Base-by-base conservation (phyloP, 2,113 vertebrate species). In the Pseudopodoces humilis region DNA sequence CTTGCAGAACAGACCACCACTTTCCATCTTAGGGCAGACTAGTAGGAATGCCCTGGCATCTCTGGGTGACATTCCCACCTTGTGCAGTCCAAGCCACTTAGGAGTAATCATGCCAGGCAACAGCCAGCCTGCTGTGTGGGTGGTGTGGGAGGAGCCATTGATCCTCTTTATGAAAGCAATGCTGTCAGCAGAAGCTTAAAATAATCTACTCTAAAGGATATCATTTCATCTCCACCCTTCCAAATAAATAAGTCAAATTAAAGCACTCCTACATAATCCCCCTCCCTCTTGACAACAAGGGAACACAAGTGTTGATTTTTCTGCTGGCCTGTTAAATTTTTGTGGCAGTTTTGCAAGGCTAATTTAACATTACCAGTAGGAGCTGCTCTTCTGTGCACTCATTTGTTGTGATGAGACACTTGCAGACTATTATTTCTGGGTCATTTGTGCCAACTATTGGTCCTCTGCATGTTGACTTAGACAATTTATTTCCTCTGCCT, bases 121-220 rank as follows among this genome's bases (percentile, higher is more conserved):
- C 63, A 74, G 60, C 50, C 8, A 53, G 46, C 30, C 47, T 47
- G 39, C 75, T 77, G 50, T 2, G 22, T 69, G 84, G 84, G 55
- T 68, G 50, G 41, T 56, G 39, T 4, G 0, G 35, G 75, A 88
- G 55, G 30, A 91, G 59, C 69, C 52, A 74, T 14, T 95, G 87
- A 95, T 94, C 92, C 92, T 95, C 95, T 96, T 96, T 90, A 75
- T 56, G 67, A 77, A 93, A 95, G 79, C 79, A 81, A 24, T 83
- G 79, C 65, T 3, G 1, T 76, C 50, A 56, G 58, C 31, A 78
- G 52, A 49, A 70, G 93, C 64, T 90, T 94, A 95, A 92, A 93
- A 92, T 93, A 93, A 94, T 96, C 94, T 63, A 12, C 69, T 82
- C 13, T 82, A 64, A 86, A 94, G 88, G 64, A 67, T 81, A 47